These are phyloP conservation scores for Julus scandinavius DNA, from an alignment of 2,888 invertebrate species.

Conservation along the genomic window DNA sequence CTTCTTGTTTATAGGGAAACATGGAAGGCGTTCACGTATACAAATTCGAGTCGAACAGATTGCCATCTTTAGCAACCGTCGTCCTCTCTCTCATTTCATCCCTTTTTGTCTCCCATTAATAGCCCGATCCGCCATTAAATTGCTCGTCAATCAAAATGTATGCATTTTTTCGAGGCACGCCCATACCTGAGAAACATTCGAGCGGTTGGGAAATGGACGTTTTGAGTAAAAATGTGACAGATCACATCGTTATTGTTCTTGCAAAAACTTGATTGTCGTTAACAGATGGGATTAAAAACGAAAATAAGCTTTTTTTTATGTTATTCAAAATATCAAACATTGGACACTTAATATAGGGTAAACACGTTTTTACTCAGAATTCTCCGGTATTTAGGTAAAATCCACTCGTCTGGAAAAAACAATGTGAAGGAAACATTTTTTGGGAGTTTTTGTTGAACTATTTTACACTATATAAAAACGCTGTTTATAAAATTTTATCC, in stretches of 20 bases:
- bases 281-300: too few species aligned
- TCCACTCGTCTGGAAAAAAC: too few species aligned
- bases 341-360: too few species aligned
- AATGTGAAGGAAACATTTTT: too few species aligned
- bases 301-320: too few species aligned
- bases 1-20: not conserved
- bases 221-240: not conserved
- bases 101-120: not conserved
- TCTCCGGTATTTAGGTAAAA: too few species aligned
- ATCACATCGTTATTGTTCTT: not conserved
- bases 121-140: not conserved
- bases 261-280: too few species aligned
- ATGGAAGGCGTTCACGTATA: slow-evolving; percentile 1
- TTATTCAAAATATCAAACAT: too few species aligned
- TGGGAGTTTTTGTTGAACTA: too few species aligned
- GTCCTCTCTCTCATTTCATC: not conserved
- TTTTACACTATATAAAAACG: too few species aligned
- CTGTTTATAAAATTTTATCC: too few species aligned
- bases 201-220: not conserved
- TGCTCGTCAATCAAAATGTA: not conserved
- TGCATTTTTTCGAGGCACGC: not conserved
- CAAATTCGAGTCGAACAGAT: not conserved
- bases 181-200: not conserved
- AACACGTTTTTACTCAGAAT: too few species aligned
- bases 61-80: not conserved